Percentiles rank a stretch among this genome's conserved stretches.
These are phyloP conservation scores for Gymnogyps californianus DNA, from an alignment of 2,113 vertebrate species.

Conservation along the genomic window DNA sequence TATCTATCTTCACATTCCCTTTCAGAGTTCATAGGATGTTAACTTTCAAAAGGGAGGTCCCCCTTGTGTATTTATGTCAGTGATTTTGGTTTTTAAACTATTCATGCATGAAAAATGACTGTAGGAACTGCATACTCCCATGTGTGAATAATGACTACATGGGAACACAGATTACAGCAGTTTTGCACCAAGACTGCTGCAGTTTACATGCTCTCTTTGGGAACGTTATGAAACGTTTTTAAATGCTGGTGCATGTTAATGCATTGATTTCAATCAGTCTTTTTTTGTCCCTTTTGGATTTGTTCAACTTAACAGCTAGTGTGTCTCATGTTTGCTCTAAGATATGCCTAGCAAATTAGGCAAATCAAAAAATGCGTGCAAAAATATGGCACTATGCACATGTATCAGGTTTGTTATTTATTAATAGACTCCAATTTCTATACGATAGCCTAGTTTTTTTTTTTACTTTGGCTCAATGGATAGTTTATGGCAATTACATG, in stretches of 20 bases:
- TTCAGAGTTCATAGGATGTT: neutral
- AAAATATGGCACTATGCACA: neutral
- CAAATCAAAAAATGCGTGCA: conserved; percentile 20
- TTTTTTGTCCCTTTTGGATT: conserved; percentile 29
- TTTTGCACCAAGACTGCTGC: neutral
- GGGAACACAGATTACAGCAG: conserved; percentile 11
- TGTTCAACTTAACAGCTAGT: neutral
- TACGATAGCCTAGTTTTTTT: neutral
- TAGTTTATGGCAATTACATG: conserved; percentile 41
- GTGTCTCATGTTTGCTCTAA: conserved; percentile 13
- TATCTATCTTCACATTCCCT: neutral
- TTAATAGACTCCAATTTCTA: conserved; percentile 30
- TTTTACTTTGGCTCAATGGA: neutral
- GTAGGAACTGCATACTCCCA: conserved; percentile 10
- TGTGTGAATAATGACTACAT: neutral
- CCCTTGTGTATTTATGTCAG: neutral
- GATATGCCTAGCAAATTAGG: conserved; percentile 12
- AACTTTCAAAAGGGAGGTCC: neutral
- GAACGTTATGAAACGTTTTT: conserved; percentile 36
- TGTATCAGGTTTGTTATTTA: conserved; percentile 13
- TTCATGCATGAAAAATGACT: conserved; percentile 42
- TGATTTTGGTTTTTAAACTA: conserved; percentile 23
- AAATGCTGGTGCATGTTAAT: conserved; percentile 33
- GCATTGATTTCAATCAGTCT: neutral
- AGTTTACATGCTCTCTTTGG: conserved; percentile 33